Evolutionary conservation across 2,888 invertebrate genomes (phyloP).

Genomic region (Megastigmus dorsalis): DNA sequence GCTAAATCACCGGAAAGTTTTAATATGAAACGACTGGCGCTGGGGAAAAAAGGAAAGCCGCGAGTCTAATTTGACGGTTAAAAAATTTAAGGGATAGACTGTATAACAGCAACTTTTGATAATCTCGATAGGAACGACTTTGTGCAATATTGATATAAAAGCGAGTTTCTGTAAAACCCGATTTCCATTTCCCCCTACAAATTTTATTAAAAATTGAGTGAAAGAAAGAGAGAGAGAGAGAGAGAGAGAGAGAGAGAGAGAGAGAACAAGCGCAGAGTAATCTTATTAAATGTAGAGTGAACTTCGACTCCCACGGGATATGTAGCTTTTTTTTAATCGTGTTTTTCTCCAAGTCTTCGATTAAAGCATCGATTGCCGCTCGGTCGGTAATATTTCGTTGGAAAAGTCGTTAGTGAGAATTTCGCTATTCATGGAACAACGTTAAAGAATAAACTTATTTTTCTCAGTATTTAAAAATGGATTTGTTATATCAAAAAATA

Average conservation of each 20-base stretch:
- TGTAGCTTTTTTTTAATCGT: not conserved
- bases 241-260: not conserved
- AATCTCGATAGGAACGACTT: not conserved
- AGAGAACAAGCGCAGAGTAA: not conserved
- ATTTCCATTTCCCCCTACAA: not conserved
- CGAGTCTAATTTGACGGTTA: not conserved
- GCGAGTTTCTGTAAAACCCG: not conserved
- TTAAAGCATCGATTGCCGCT: too few species aligned
- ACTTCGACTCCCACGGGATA: not conserved
- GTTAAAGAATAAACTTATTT: too few species aligned
- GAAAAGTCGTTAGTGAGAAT: too few species aligned
- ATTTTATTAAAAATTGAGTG: too few species aligned
- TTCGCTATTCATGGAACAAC: too few species aligned
- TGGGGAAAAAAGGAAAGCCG: not conserved
- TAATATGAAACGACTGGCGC: too few species aligned
- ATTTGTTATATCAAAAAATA: too few species aligned
- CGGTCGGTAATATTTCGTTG: too few species aligned
- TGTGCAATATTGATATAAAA: not conserved
- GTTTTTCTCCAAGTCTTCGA: not conserved
- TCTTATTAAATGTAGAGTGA: slow-evolving; percentile 34
- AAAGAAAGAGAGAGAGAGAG: not conserved
- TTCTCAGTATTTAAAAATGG: too few species aligned
- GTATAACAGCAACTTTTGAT: too few species aligned
- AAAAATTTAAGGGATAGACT: not conserved
- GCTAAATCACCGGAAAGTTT: not conserved